Evolutionary conservation across 1,140 invertebrate genomes (phyloP).

Genomic region (Drosophila hydei): DNA sequence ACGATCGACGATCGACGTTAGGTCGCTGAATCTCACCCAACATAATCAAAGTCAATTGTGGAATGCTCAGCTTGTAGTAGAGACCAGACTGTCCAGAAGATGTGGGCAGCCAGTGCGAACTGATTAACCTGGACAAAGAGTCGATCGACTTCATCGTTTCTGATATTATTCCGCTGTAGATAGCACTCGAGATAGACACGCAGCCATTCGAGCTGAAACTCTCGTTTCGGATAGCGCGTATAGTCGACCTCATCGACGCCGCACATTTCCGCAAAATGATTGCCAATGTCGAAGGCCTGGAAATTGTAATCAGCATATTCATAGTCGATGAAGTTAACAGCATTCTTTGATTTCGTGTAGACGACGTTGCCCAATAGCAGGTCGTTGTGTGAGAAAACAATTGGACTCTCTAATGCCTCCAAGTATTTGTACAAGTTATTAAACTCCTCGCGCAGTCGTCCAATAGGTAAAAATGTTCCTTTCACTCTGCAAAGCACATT

Average conservation of each 20-base stretch:
- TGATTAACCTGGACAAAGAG: slow-evolving; percentile 92
- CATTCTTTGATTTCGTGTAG: slow-evolving; percentile 88
- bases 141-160: slow-evolving; percentile 87
- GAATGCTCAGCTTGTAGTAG: slow-evolving; percentile 96
- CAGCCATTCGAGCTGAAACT: slow-evolving; percentile 94
- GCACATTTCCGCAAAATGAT: slow-evolving; percentile 99
- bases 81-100: slow-evolving; percentile 97
- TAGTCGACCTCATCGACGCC: slow-evolving; percentile 93
- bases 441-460: slow-evolving; percentile 89
- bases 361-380: slow-evolving; percentile 97
- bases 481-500: slow-evolving; percentile 88
- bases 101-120: slow-evolving; percentile 92
- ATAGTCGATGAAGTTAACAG: slow-evolving; percentile 97
- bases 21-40: slow-evolving; percentile 86
- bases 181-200: slow-evolving; percentile 89
- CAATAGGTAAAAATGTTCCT: slow-evolving; percentile 87
- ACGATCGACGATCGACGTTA: no score
- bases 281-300: slow-evolving; percentile 98
- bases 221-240: slow-evolving; percentile 90
- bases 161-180: slow-evolving; percentile 83
- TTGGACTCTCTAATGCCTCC: slow-evolving; percentile 88
- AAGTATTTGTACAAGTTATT: slow-evolving; percentile 88
- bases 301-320: slow-evolving; percentile 98
- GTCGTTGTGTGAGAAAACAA: slow-evolving; percentile 99
- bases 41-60: slow-evolving; percentile 96